These are phyloP conservation scores for Pangasius krempfi DNA, from an alignment of 2,797 vertebrate species.

Conservation along the genomic window DNA sequence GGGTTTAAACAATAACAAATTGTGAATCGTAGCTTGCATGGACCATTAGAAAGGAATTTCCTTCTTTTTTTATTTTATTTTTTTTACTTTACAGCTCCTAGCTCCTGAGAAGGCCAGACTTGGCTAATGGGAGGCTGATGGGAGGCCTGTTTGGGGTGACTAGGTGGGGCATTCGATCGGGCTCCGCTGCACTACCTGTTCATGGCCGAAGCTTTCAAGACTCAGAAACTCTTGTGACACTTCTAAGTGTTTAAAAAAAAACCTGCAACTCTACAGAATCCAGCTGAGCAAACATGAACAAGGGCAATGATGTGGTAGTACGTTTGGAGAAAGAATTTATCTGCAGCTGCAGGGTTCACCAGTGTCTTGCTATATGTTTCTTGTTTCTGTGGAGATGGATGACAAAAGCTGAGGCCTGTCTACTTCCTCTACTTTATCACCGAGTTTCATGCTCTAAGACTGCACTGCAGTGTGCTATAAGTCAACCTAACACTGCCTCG, in stretches of 20 bases:
- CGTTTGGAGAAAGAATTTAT: conserved; percentile 36
- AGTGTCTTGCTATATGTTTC: background rate
- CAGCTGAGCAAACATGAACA: conserved; percentile 62
- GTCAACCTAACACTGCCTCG: conserved; percentile 67
- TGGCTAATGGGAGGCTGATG: conserved; percentile 18
- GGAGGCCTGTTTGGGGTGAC: conserved; percentile 44
- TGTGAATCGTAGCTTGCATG: conserved; percentile 67
- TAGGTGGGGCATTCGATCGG: background rate
- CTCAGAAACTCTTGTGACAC: conserved; percentile 15
- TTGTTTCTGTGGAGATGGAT: conserved; percentile 22
- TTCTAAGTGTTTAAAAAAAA: background rate
- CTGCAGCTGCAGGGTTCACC: conserved; percentile 7
- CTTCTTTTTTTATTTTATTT: conserved; percentile 47
- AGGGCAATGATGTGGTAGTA: conserved; percentile 41
- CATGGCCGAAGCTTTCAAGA: conserved; percentile 29
- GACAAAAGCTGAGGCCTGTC: background rate
- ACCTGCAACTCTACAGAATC: conserved; percentile 12
- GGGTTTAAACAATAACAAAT: conserved; percentile 64
- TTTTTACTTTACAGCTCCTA: conserved; percentile 42
- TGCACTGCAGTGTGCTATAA: conserved; percentile 66
- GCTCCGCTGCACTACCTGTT: conserved; percentile 32
- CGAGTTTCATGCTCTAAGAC: conserved; percentile 28
- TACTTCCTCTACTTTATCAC: conserved; percentile 6
- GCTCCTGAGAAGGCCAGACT: conserved; percentile 60
- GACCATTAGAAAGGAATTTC: conserved; percentile 68